A percentile compares a stretch with the other conserved stretches of the same genome.
phyloP scores from a whole-genome alignment of 2,797 vertebrate species.

The Typhlichthys subterraneus region DNA sequence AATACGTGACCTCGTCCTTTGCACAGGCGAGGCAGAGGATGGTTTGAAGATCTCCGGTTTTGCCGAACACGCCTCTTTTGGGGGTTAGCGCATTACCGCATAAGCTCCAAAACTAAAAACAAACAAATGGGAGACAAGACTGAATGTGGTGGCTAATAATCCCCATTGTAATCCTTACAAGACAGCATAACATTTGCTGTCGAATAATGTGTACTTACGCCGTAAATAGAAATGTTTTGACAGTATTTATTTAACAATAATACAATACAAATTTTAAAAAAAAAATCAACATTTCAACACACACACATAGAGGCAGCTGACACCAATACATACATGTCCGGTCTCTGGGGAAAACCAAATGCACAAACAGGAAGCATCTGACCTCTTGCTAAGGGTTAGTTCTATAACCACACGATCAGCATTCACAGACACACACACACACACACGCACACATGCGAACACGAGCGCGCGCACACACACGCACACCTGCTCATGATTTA shows the following conservation, averaged over 20 bases:
- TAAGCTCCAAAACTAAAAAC: conserved; percentile 93
- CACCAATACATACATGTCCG: neutral
- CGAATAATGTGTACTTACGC: too few species aligned
- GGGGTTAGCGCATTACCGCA: conserved; percentile 97
- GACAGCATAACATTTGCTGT: conserved; percentile 49
- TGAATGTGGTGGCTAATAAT: conserved; percentile 62
- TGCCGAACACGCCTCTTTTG: conserved; percentile 96
- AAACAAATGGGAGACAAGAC: conserved; percentile 48
- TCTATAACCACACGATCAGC: conserved; percentile 65
- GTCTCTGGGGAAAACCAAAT: neutral
- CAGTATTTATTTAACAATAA: too few species aligned
- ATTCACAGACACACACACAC: conserved; percentile 58
- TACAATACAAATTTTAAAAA: neutral
- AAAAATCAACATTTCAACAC: neutral
- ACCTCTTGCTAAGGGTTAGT: conserved; percentile 45
- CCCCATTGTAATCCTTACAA: conserved; percentile 58
- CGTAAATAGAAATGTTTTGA: too few species aligned
- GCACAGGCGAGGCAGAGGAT: conserved; percentile 97
- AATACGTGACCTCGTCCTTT: conserved; percentile 95
- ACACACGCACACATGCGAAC: neutral
- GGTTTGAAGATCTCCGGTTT: conserved; percentile 97
- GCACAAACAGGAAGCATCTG: neutral
- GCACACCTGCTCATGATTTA: conserved; percentile 58
- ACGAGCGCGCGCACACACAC: neutral
- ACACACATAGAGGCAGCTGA: neutral